Percentiles rank a stretch among this genome's conserved stretches.
These are phyloP conservation scores for Pegea sp. DNA, from an alignment of 23 tunicate genomes.

Conservation along the genomic window DNA sequence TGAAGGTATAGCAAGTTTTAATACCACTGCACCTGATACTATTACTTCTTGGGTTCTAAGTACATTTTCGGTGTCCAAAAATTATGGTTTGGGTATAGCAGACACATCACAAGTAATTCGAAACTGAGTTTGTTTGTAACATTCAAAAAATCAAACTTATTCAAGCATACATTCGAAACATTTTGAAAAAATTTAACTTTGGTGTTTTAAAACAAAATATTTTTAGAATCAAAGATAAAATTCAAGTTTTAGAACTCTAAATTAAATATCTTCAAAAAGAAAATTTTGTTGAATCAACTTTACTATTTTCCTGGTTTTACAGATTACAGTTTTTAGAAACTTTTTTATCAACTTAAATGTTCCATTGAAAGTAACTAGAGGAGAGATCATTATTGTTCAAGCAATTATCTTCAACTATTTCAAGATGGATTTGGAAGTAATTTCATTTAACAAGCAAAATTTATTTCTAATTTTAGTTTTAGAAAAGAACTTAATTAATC, in stretches of 20 bases:
- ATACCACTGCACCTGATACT: conserved; percentile 71
- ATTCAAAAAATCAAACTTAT: background rate
- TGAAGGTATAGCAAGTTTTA: conserved; percentile 34
- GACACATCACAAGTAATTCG: conserved; percentile 17
- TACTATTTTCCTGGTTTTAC: too few species aligned
- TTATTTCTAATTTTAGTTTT: background rate
- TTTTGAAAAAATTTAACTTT: too few species aligned
- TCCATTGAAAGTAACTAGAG: conserved; percentile 47
- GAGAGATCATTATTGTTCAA: conserved; percentile 45
- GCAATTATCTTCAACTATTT: conserved; percentile 68
- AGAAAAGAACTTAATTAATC: background rate
- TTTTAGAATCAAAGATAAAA: too few species aligned
- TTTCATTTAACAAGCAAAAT: too few species aligned
- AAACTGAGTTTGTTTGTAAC: background rate
- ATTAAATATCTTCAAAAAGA: too few species aligned
- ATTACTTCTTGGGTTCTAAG: conserved; percentile 79
- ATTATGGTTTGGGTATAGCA: conserved; percentile 50
- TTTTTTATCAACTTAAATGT: conserved; percentile 60
- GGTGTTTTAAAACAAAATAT: too few species aligned
- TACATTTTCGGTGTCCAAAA: conserved; percentile 58
- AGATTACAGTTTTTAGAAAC: conserved; percentile 69
- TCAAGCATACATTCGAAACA: too few species aligned
- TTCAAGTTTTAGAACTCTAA: too few species aligned
- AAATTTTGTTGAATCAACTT: too few species aligned
- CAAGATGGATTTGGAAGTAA: conserved; percentile 26